These are phyloP conservation scores for Poecilia gillii DNA, from an alignment of 2,797 vertebrate genomes.

Conservation along the genomic window DNA sequence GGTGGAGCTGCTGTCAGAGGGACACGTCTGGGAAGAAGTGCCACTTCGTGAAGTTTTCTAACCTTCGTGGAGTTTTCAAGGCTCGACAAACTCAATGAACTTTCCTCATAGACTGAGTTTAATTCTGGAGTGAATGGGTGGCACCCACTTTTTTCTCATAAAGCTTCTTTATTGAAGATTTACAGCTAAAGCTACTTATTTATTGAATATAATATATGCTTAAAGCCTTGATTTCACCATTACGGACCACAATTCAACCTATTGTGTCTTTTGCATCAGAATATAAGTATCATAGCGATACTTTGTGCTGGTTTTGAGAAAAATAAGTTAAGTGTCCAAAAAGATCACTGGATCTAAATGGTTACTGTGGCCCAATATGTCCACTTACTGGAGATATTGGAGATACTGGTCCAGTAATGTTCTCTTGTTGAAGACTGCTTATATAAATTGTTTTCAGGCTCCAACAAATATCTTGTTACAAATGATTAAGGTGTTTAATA, in stretches of 20 bases:
- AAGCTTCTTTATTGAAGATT: neutral
- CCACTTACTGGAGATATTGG: too few species aligned
- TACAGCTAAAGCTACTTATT: neutral
- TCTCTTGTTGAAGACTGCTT: neutral
- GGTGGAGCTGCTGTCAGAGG: conserved; percentile 42
- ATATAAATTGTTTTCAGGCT: neutral
- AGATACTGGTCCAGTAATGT: too few species aligned
- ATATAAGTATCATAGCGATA: neutral
- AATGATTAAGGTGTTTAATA: neutral
- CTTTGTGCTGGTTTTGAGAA: neutral
- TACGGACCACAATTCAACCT: neutral
- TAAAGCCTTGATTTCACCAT: neutral
- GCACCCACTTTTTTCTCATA: conserved; percentile 8
- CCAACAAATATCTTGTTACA: neutral
- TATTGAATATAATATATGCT: neutral
- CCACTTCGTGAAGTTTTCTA: conserved; percentile 55
- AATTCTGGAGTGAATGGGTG: conserved; percentile 7
- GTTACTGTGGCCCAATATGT: too few species aligned
- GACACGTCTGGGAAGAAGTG: conserved; percentile 28
- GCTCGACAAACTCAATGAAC: conserved; percentile 28
- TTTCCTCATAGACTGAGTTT: neutral
- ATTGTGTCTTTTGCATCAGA: neutral
- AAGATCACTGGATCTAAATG: neutral
- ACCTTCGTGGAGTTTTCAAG: conserved; percentile 63
- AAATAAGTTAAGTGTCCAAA: neutral